Base-by-base conservation (phyloP, 1,140 invertebrate genomes). In the Lordiphosa mommai region DNA sequence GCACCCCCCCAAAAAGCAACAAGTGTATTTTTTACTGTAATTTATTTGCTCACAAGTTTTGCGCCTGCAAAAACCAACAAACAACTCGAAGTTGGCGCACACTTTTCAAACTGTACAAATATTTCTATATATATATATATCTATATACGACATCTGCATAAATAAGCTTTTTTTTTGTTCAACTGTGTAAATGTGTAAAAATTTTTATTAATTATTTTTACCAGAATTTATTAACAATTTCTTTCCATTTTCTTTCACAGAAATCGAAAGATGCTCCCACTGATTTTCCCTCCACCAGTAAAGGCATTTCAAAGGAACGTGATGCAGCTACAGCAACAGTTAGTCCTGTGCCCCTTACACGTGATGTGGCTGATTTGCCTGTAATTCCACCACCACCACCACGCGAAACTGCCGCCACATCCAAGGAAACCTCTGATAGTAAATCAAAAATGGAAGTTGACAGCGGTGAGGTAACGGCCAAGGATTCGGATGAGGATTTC, bases 401-500 rank as follows among this genome's bases (percentile, higher is more conserved):
- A 20, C 57, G 13, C 40, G 47, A 17, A 41, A 64, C 5, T 2
- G 76, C 82, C 8, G 40, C 58, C 23, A 48, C 64, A 14, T 84
- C 79, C 6, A 85, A 85, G 44, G 79, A 85, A 23, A 79, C 69
- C 0, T 85, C 79, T 7, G 79, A 85, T 23, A 85, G 72, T 43
- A 85, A 86, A 60, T 85, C 79, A 0, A 87, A 87, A 61, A 73
- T 86, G 61, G 82, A 86, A 40, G 46, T 77, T 6, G 82, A 86
- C 13, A 86, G 76, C 27, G 84, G 69, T 20, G 82, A 86, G 41
- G 67, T 86, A 6, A 86, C 82, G 16, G 84, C 72, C 41, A 82
- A 87, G 48, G 86, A 88, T 13, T 74, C 88, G 0, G 85, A 87
- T 16, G 74, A 82, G 10, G 86, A 88, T 53, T 84, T 88, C 12